These are phyloP conservation scores for Pholis gunnellus DNA, from an alignment of 2,113 vertebrate genomes.

Conservation along the genomic window DNA sequence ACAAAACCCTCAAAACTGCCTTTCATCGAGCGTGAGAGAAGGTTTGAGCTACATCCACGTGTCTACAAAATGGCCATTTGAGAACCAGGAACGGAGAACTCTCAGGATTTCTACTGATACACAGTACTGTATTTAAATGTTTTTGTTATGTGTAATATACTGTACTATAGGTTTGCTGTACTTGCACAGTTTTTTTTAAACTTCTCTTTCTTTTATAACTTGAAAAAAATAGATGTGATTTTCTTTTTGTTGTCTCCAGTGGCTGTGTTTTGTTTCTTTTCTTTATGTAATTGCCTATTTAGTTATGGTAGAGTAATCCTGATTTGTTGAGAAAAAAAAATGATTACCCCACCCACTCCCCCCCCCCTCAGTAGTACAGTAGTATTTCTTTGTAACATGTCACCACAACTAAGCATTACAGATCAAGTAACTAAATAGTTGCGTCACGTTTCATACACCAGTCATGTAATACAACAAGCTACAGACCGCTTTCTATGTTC, in stretches of 20 bases:
- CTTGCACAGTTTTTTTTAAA: conserved; percentile 96
- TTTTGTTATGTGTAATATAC: conserved; percentile 92
- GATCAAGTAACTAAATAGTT: conserved; percentile 54
- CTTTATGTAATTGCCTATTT: conserved; percentile 71
- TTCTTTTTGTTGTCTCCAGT: conserved; percentile 72
- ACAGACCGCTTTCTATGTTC: conserved; percentile 49
- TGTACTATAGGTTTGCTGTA: conserved; percentile 97
- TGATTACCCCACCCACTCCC: conserved; percentile 45
- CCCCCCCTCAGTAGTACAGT: conserved; percentile 52
- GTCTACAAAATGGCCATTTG: conserved; percentile 69
- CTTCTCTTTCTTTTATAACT: conserved; percentile 88
- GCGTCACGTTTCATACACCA: conserved; percentile 69
- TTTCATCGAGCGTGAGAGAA: conserved; percentile 30
- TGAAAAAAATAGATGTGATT: conserved; percentile 83
- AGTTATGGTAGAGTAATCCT: conserved; percentile 76
- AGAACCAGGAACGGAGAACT: conserved; percentile 85
- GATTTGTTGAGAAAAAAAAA: conserved; percentile 58
- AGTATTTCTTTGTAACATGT: conserved; percentile 66
- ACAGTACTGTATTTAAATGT: conserved; percentile 94
- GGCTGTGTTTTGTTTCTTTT: conserved; percentile 52
- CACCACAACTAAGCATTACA: conserved; percentile 75
- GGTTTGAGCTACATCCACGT: conserved; percentile 58
- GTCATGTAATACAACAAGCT: conserved; percentile 74
- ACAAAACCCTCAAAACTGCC: conserved; percentile 34
- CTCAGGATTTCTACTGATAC: conserved; percentile 98